Evolutionary conservation across 2,113 vertebrate species (phyloP).

Genomic region (Platichthys stellatus): DNA sequence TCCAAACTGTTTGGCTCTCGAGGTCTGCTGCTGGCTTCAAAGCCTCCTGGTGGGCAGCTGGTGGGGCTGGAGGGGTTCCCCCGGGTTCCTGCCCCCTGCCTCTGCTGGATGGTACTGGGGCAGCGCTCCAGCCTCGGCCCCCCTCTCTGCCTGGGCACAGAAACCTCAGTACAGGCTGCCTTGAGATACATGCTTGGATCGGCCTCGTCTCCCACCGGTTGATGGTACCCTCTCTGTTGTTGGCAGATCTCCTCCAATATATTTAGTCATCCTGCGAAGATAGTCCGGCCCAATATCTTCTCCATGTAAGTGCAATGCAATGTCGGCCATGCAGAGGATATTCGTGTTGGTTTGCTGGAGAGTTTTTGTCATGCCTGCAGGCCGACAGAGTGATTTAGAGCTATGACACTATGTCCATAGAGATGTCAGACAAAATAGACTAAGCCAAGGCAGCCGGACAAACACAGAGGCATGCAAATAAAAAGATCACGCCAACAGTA

Average conservation of each 20-base stretch:
- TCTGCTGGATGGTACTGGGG: constrained; percentile 53
- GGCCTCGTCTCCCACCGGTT: constrained; percentile 19
- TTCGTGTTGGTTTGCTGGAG: constrained; percentile 29
- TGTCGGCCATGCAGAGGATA: constrained; percentile 39
- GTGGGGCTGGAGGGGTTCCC: constrained; percentile 41
- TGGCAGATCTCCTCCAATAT: constrained; percentile 58
- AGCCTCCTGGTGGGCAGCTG: constrained; percentile 45
- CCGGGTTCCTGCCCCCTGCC: constrained; percentile 56
- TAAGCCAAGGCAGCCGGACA: constrained; percentile 19
- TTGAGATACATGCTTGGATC: constrained; percentile 73
- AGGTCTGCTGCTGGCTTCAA: constrained; percentile 38
- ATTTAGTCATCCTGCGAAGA: constrained; percentile 43
- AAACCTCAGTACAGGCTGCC: constrained; percentile 70
- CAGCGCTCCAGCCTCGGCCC: constrained; percentile 62
- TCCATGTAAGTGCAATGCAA: constrained; percentile 48
- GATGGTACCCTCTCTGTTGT: constrained; percentile 44
- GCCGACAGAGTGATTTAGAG: constrained; percentile 32
- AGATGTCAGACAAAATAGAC: constrained; percentile 35
- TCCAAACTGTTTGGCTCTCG: constrained; percentile 48
- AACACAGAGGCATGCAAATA: constrained; percentile 25
- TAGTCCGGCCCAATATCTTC: constrained; percentile 34
- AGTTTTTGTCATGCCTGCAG: constrained; percentile 24
- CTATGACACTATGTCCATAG: constrained; percentile 36
- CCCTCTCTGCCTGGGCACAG: constrained; percentile 63
- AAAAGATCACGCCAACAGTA: constrained; percentile 11